These are phyloP conservation scores for Sula dactylatra DNA, from an alignment of 2,113 vertebrate species.

Conservation along the genomic window DNA sequence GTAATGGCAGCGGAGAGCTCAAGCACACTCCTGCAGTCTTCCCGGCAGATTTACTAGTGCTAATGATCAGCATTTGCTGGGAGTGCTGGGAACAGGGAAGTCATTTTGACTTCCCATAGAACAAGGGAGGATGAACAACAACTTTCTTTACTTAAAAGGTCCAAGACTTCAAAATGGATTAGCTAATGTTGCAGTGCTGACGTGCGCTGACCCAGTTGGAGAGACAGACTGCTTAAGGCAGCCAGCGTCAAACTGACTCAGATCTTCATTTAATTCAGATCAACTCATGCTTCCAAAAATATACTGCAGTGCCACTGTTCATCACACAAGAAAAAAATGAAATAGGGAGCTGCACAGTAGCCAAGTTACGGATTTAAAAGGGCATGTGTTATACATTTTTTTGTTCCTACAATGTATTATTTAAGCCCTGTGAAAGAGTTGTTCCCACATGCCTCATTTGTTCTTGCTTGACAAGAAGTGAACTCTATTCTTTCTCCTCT, in stretches of 20 bases:
- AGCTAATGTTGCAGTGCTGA: background rate
- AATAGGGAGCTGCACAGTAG: conserved; percentile 26
- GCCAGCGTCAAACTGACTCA: conserved; percentile 61
- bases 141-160: conserved; percentile 37
- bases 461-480: background rate
- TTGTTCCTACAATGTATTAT: background rate
- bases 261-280: conserved; percentile 55
- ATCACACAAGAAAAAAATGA: background rate
- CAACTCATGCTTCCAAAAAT: conserved; percentile 23
- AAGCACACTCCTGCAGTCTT: background rate
- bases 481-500: background rate
- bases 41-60: background rate
- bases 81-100: background rate
- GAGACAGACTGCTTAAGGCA: conserved; percentile 32
- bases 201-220: conserved; percentile 52
- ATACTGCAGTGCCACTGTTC: conserved; percentile 16
- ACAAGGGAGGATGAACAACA: background rate
- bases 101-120: background rate
- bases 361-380: conserved; percentile 27
- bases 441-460: conserved; percentile 20
- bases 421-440: conserved; percentile 9
- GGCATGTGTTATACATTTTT: conserved; percentile 2
- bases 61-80: background rate
- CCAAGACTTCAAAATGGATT: conserved; percentile 40
- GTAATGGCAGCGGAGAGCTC: background rate